phyloP scores from a whole-genome alignment of 2,797 vertebrate species.

The Cichlasoma orientale region DNA sequence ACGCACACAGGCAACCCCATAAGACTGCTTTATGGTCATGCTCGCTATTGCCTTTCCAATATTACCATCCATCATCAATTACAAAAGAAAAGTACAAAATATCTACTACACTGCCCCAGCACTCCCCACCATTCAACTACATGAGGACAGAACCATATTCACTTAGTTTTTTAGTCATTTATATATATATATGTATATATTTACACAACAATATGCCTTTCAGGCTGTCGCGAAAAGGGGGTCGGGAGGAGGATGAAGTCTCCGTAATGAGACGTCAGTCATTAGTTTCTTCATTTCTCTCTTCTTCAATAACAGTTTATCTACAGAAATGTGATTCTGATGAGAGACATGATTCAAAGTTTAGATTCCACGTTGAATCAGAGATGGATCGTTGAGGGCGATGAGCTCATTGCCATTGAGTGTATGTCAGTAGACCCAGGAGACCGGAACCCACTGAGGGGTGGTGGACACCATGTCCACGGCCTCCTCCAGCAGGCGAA shows the following conservation, averaged over 20 bases:
- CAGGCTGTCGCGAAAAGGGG: conserved; percentile 88
- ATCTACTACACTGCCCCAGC: conserved; percentile 87
- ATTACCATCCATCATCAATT: conserved; percentile 59
- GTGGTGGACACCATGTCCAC: conserved; percentile 97
- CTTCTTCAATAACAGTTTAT: conserved; percentile 58
- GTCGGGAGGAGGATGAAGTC: conserved; percentile 70
- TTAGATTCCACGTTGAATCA: conserved; percentile 36
- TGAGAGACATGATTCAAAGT: conserved; percentile 29
- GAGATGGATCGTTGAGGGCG: conserved; percentile 44
- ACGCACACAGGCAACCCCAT: conserved; percentile 57
- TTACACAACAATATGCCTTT: conserved; percentile 89
- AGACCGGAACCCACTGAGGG: conserved; percentile 97
- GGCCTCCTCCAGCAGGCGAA: conserved; percentile 97
- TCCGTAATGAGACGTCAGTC: conserved; percentile 76
- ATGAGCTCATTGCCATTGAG: conserved; percentile 4
- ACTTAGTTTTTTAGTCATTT: conserved; percentile 81
- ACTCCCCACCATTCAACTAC: conserved; percentile 76
- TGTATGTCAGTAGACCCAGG: conserved; percentile 96
- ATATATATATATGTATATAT: conserved; percentile 82
- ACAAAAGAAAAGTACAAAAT: conserved; percentile 86
- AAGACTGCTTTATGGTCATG: conserved; percentile 70
- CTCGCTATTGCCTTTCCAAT: conserved; percentile 71
- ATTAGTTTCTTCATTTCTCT: conserved; percentile 54
- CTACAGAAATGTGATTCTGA: conserved; percentile 74
- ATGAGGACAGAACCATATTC: conserved; percentile 94